phyloP scores from a whole-genome alignment of 2,888 invertebrate species.

The Eristalinus aeneus region DNA sequence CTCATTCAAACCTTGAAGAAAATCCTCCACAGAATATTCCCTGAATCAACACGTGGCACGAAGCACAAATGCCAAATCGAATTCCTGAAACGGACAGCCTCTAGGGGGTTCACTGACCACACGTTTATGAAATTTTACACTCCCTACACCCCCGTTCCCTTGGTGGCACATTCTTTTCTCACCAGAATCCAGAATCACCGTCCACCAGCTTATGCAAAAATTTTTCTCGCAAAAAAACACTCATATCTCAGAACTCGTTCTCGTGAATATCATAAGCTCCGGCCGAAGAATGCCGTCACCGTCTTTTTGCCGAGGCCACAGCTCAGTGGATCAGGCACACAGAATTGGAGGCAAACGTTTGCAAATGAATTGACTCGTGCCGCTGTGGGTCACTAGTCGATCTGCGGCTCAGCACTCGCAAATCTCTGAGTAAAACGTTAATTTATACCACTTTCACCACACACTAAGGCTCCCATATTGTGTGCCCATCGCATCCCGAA shows the following conservation, averaged over 20 bases:
- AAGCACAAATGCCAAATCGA: background rate
- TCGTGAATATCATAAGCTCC: conserved; percentile 6
- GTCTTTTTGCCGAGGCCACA: background rate
- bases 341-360: background rate
- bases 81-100: background rate
- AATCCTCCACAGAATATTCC: background rate
- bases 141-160: background rate
- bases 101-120: background rate
- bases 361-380: background rate
- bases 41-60: background rate
- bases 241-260: conserved; percentile 13
- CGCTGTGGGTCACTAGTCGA: background rate
- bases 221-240: background rate
- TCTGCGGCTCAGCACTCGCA: conserved; percentile 2
- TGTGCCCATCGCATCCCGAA: conserved; percentile 23
- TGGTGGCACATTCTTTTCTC: background rate
- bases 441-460: conserved; percentile 65
- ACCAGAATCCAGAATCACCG: background rate
- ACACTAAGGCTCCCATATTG: conserved; percentile 40
- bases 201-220: conserved; percentile 10
- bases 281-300: background rate
- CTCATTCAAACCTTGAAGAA: background rate
- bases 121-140: background rate
- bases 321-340: background rate
- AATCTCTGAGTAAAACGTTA: conserved; percentile 20